A percentile compares a stretch with the other conserved stretches of the same genome.
phyloP scores from a whole-genome alignment of 2,797 vertebrate genomes.

The Manis javanica region DNA sequence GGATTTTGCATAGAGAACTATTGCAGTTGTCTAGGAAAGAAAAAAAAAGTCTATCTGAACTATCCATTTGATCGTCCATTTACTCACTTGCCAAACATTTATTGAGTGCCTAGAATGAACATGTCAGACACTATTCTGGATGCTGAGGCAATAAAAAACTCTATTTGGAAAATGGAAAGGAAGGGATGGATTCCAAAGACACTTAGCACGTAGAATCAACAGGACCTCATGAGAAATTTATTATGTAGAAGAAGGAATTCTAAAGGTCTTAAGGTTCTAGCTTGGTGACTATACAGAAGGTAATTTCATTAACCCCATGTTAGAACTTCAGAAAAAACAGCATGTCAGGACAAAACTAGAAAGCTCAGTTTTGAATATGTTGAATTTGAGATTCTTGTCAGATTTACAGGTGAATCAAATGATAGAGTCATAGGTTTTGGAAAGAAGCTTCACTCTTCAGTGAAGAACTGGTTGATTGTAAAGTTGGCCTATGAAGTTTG shows the following conservation, averaged over 20 bases:
- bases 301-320: background rate
- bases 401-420: background rate
- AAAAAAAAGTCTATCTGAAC: background rate
- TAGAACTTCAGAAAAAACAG: background rate
- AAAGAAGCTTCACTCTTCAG: background rate
- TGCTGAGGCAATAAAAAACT: background rate
- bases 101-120: background rate
- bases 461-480: background rate
- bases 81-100: background rate
- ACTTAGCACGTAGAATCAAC: background rate
- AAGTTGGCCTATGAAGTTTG: background rate
- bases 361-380: background rate
- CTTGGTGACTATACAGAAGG: background rate
- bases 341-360: background rate
- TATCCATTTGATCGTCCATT: background rate
- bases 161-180: conserved; percentile 7
- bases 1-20: background rate
- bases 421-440: background rate
- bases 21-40: background rate
- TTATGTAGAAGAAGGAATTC: background rate
- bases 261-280: background rate
- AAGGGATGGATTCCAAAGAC: background rate
- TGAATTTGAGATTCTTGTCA: background rate
- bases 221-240: background rate
- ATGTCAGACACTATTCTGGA: background rate